phyloP scores from a whole-genome alignment of 2,113 vertebrate genomes.

The Siphamia tubifer region DNA sequence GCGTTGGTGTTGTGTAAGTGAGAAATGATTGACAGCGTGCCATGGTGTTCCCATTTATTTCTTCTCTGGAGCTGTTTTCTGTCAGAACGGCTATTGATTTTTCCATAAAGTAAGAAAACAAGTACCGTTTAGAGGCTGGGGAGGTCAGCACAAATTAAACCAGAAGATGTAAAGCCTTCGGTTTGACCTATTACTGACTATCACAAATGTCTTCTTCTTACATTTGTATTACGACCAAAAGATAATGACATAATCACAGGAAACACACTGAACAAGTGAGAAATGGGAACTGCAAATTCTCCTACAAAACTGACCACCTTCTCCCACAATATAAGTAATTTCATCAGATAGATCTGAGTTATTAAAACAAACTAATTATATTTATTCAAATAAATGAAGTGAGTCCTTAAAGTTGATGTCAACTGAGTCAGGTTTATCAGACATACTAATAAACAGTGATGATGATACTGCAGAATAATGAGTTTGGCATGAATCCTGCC shows the following conservation, averaged over 20 bases:
- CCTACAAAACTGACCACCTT: background rate
- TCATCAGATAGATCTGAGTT: background rate
- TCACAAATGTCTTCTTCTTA: constrained; percentile 53
- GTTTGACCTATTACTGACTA: constrained; percentile 81
- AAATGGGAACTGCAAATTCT: background rate
- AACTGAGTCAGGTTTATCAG: too few species aligned
- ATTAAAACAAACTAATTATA: too few species aligned
- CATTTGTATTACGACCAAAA: constrained; percentile 48
- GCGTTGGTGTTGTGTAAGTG: constrained; percentile 80
- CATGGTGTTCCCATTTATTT: constrained; percentile 91
- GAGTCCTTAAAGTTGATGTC: too few species aligned
- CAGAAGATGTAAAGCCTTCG: constrained; percentile 84
- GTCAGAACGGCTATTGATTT: constrained; percentile 97
- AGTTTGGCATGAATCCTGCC: background rate
- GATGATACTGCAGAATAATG: too few species aligned
- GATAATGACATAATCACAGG: constrained; percentile 62
- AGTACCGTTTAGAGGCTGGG: constrained; percentile 88
- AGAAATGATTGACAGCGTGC: constrained; percentile 95
- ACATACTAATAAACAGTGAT: too few species aligned
- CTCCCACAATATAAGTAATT: background rate
- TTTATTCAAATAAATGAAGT: too few species aligned
- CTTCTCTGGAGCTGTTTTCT: constrained; percentile 95
- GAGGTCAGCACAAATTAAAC: constrained; percentile 91
- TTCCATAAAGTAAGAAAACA: constrained; percentile 99
- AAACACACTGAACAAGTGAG: constrained; percentile 9